Evolutionary conservation across 2,888 invertebrate species (phyloP), one percentile per base, ranked within the genome.

Genomic region (Penaeus monodon): DNA sequence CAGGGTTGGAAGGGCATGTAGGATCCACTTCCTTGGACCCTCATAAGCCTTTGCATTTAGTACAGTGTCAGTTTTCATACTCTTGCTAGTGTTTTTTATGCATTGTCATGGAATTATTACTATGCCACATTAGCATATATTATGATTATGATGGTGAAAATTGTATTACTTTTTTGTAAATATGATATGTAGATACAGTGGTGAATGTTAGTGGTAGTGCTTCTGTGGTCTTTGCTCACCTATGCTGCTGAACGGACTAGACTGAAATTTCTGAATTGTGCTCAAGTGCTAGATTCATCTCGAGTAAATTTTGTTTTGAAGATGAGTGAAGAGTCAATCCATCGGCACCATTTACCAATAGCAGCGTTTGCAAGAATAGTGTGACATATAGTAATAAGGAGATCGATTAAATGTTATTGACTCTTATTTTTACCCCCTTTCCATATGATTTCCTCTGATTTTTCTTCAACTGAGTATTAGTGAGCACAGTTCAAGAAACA

Each of bases 191-290:
- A 86, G 86, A 86, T 86, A 86, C 83, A 70, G 83, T 83, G 79
- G 86, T 86, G 86, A 86, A 77, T 83, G 86, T 86, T 86, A 86
- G 86, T 65, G 57, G 66, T 86, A 86, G 86, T 86, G 86, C 86
- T 86, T 86, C 73, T 86, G 86, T 86, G 86, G 86, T 86, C 86
- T 83, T 86, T 86, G 86, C 86, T 86, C 86, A 86, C 86, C 82
- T 86, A 78, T 78, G 63, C 78, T 86, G 86, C 86, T 83, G 82
- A 83, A 86, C 82, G 68, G 63, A 86, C 79, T 82, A 80, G 78
- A 85, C 80, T 74, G 20, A 57, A 76, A 29, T 85, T 85, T 79
- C 57, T 79, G 77, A 84, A 84, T 78, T 68, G 63, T 84, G 76
- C 74, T 82, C 74, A 73, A 57, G 14, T 57, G 57, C 57, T 57